Percentiles rank a stretch among this genome's conserved stretches.
phyloP scores from a whole-genome alignment of 2,797 vertebrate species.

The Paedocypris micromegethes region DNA sequence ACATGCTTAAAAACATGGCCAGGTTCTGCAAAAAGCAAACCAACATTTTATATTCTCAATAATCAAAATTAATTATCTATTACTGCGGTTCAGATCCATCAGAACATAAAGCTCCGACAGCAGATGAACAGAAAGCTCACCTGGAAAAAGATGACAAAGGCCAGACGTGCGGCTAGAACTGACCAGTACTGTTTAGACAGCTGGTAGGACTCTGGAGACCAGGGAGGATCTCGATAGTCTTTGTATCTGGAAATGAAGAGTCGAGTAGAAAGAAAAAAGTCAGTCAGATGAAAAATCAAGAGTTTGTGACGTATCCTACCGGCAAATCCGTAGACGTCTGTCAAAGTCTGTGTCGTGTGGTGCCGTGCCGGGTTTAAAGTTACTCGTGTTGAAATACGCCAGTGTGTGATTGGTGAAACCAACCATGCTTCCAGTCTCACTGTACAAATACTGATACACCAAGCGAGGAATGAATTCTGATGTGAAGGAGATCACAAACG shows the following conservation, averaged over 20 bases:
- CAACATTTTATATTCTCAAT: not conserved
- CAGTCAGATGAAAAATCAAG: not conserved
- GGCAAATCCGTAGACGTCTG: constrained; percentile 85
- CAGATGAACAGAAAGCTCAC: constrained; percentile 57
- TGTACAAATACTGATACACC: constrained; percentile 91
- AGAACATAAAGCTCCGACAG: not conserved
- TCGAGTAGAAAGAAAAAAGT: not conserved
- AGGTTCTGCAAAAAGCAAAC: constrained; percentile 74
- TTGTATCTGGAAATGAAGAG: constrained; percentile 76
- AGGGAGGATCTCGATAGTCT: constrained; percentile 94
- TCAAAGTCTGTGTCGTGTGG: constrained; percentile 78
- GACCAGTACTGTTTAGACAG: constrained; percentile 97
- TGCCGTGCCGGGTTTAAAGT: constrained; percentile 81
- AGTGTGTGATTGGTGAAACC: constrained; percentile 94
- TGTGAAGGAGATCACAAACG: constrained; percentile 97
- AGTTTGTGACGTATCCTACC: constrained; percentile 60
- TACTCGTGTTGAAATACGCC: constrained; percentile 91
- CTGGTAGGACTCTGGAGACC: constrained; percentile 82
- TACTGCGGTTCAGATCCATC: too few relatives aligned
- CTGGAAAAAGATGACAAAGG: constrained; percentile 96
- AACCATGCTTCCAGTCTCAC: constrained; percentile 84
- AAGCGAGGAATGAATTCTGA: constrained; percentile 96
- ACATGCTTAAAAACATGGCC: constrained; percentile 93
- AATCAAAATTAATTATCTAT: too few relatives aligned
- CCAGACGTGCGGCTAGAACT: constrained; percentile 85